A percentile compares a stretch with the other conserved stretches of the same genome.
These are phyloP conservation scores for Gnathonemus echidnorhynchus DNA, from an alignment of 2,113 vertebrate genomes.

Conservation along the genomic window DNA sequence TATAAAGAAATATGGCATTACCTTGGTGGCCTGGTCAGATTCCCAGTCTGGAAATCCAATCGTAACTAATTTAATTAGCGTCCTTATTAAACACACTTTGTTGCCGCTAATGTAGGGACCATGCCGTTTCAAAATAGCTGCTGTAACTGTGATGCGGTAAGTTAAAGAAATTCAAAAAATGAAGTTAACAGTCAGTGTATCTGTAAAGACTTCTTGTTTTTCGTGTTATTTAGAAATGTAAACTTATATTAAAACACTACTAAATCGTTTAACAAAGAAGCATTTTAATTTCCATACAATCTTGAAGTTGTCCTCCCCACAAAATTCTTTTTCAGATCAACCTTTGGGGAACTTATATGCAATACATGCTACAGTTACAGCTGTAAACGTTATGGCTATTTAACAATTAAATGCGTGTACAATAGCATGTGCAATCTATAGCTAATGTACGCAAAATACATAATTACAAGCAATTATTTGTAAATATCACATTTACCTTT, in stretches of 20 bases:
- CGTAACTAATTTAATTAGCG: neutral
- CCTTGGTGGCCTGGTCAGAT: neutral
- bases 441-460: neutral
- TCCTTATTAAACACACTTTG: neutral
- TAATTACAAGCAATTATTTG: neutral
- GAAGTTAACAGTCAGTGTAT: neutral
- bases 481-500: neutral
- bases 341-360: neutral
- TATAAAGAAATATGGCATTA: neutral
- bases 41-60: neutral
- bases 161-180: neutral
- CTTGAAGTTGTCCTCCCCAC: neutral
- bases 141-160: neutral
- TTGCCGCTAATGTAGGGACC: neutral
- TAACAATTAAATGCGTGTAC: neutral
- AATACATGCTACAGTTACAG: neutral
- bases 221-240: neutral
- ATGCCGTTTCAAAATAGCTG: neutral
- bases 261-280: neutral
- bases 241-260: neutral
- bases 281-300: neutral
- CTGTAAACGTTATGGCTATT: neutral
- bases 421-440: neutral
- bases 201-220: neutral
- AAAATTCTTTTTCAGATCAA: neutral